Evolutionary conservation across 1,140 invertebrate genomes (phyloP).

Genomic region (Aphelinus certus): DNA sequence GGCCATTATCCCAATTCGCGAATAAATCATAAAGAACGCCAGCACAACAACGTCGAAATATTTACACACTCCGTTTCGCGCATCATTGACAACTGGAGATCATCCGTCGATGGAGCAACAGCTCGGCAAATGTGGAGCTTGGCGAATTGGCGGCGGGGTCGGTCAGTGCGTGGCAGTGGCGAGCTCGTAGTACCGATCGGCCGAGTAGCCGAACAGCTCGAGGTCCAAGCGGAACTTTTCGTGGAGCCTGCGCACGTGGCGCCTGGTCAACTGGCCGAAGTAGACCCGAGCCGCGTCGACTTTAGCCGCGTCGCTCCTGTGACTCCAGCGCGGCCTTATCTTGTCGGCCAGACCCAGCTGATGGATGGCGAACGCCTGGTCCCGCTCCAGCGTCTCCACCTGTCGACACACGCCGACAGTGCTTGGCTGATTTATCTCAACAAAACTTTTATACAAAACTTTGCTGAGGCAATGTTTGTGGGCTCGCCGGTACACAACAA

Average conservation of each 20-base stretch:
- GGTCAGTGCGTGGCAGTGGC: conserved; percentile 32
- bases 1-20: too few species aligned
- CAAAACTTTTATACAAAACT: too few species aligned
- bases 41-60: too few species aligned
- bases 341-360: conserved; percentile 49
- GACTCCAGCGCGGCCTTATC: conserved; percentile 62
- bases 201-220: conserved; percentile 66
- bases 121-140: too few species aligned
- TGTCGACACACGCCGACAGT: conserved; percentile 23
- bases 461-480: too few species aligned
- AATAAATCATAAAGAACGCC: too few species aligned
- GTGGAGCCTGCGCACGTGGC: conserved; percentile 61
- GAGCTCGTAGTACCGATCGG: conserved; percentile 58
- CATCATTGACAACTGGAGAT: too few species aligned
- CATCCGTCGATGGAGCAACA: too few species aligned
- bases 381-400: conserved; percentile 69
- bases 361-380: conserved; percentile 65
- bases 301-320: conserved; percentile 36
- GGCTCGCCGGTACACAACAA: too few species aligned
- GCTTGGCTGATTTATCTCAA: not conserved
- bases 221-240: conserved; percentile 68
- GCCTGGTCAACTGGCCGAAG: conserved; percentile 61
- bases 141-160: too few species aligned
- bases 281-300: conserved; percentile 55
- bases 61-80: too few species aligned